phyloP scores from a whole-genome alignment of 1,140 invertebrate species.

The Ruditapes philippinarum region DNA sequence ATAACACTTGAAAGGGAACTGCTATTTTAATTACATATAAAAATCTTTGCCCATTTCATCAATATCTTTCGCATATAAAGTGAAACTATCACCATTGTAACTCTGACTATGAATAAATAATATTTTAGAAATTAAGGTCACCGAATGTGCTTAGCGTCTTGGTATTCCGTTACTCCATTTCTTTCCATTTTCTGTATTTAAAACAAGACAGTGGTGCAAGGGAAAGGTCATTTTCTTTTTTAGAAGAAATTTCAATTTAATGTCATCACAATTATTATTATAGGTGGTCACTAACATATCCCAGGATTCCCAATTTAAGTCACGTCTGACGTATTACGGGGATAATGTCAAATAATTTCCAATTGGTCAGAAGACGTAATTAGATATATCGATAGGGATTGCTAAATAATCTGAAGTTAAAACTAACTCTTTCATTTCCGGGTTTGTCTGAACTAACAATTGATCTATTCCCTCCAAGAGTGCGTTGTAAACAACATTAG shows the following conservation, averaged over 20 bases:
- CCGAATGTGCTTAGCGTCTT: slow-evolving; percentile 56
- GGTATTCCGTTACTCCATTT: slow-evolving; percentile 14
- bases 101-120: slow-evolving; percentile 61
- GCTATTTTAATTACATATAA: too few relatives aligned
- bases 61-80: slow-evolving; percentile 67
- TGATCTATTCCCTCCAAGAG: background rate
- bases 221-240: slow-evolving; percentile 61
- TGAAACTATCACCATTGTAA: slow-evolving; percentile 54
- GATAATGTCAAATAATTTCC: too few relatives aligned
- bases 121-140: slow-evolving; percentile 56
- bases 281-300: slow-evolving; percentile 60
- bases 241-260: slow-evolving; percentile 65
- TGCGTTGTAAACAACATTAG: background rate
- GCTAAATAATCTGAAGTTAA: background rate
- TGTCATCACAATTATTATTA: slow-evolving; percentile 60
- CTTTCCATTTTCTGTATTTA: slow-evolving; percentile 60
- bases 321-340: slow-evolving; percentile 29
- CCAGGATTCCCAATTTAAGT: background rate
- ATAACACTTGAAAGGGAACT: too few relatives aligned
- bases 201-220: slow-evolving; percentile 36
- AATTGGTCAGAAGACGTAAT: background rate
- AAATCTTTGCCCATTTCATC: slow-evolving; percentile 70
- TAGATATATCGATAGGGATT: too few relatives aligned
- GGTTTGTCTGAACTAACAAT: background rate
- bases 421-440: background rate